Evolutionary conservation across 2,888 invertebrate genomes (phyloP).

Genomic region (Dermolepida albohirtum): DNA sequence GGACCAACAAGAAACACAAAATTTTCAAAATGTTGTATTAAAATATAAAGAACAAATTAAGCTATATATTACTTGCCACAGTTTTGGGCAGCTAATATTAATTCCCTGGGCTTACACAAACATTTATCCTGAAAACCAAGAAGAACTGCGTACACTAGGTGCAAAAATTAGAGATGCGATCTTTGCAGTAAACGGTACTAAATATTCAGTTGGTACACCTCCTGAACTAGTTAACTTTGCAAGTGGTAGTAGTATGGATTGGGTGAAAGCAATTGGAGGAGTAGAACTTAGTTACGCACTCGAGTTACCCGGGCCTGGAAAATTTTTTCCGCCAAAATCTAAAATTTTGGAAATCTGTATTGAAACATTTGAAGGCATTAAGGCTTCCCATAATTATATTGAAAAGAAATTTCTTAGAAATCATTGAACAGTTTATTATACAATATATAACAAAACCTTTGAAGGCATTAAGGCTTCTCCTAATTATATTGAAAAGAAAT

Average conservation of each 20-base stretch:
- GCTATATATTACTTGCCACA: slow-evolving; percentile 80
- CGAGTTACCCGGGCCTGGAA: slow-evolving; percentile 73
- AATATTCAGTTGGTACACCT: slow-evolving; percentile 67
- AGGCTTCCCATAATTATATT: slow-evolving; percentile 65
- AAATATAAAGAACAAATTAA: slow-evolving; percentile 70
- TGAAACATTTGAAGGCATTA: slow-evolving; percentile 73
- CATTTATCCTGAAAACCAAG: slow-evolving; percentile 64
- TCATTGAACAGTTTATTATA: too few species aligned
- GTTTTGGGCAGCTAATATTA: slow-evolving; percentile 76
- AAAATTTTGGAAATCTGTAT: slow-evolving; percentile 69
- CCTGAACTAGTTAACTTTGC: slow-evolving; percentile 66
- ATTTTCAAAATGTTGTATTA: slow-evolving; percentile 69
- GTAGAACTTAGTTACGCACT: slow-evolving; percentile 73
- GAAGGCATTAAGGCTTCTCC: slow-evolving; percentile 68
- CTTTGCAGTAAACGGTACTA: slow-evolving; percentile 57
- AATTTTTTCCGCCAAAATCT: slow-evolving; percentile 70
- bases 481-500: slow-evolving; percentile 56
- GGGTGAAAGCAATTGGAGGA: slow-evolving; percentile 69
- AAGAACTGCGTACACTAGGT: slow-evolving; percentile 65
- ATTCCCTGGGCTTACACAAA: slow-evolving; percentile 77
- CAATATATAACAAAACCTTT: too few species aligned
- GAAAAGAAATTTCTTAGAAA: background rate
- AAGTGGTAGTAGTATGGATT: slow-evolving; percentile 77
- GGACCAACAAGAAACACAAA: slow-evolving; percentile 76
- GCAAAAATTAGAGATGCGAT: slow-evolving; percentile 65